phyloP scores from a whole-genome alignment of 2,888 invertebrate genomes.

The Craniophora ligustri region DNA sequence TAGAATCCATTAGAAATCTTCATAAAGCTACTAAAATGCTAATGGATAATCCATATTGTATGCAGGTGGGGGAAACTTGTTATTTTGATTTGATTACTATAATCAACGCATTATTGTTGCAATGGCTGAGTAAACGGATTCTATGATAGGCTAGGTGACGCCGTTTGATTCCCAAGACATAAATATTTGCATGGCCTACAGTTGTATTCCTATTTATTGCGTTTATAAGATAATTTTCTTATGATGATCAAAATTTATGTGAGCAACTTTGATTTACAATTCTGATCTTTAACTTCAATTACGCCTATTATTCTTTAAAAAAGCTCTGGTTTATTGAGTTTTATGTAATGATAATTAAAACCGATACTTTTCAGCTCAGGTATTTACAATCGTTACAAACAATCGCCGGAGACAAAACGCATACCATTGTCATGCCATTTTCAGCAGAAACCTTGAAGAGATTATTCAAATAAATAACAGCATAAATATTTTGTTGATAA shows the following conservation, averaged over 20 bases:
- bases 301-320: too few species aligned
- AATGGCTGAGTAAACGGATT: too few species aligned
- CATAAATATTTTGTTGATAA: not conserved
- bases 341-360: not conserved
- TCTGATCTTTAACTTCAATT: too few species aligned
- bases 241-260: too few species aligned
- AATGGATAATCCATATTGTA: slow-evolving; percentile 85
- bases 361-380: slow-evolving; percentile 86
- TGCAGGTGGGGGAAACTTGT: slow-evolving; percentile 74
- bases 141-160: too few species aligned
- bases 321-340: not conserved
- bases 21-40: slow-evolving; percentile 90
- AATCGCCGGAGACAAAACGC: slow-evolving; percentile 96
- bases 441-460: slow-evolving; percentile 91
- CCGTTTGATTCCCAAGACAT: too few species aligned
- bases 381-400: slow-evolving; percentile 95
- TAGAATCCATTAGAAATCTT: slow-evolving; percentile 88
- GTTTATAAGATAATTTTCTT: too few species aligned
- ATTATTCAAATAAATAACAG: slow-evolving; percentile 57
- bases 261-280: too few species aligned
- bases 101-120: too few species aligned
- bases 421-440: slow-evolving; percentile 96
- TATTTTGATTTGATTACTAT: too few species aligned
- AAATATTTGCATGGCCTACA: too few species aligned
- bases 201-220: too few species aligned